These are phyloP conservation scores for Drosophila kambysellisi DNA, from an alignment of 2,888 invertebrate genomes.

Conservation along the genomic window DNA sequence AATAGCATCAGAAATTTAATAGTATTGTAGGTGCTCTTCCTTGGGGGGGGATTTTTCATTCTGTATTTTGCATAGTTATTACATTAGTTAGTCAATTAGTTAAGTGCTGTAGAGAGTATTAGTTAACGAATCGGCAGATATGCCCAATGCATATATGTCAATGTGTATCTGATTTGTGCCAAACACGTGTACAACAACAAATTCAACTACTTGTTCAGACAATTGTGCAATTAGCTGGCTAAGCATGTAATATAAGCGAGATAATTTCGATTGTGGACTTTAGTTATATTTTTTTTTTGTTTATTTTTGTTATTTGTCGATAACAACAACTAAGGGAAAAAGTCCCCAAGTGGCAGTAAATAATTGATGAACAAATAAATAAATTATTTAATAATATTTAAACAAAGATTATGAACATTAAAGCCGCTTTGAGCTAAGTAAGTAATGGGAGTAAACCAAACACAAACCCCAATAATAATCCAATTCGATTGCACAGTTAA, in stretches of 20 bases:
- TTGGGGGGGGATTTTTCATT: constrained; percentile 46
- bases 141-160: not conserved
- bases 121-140: constrained; percentile 12
- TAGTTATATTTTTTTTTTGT: constrained; percentile 7
- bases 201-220: constrained; percentile 3
- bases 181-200: constrained; percentile 28
- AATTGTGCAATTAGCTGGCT: constrained; percentile 42
- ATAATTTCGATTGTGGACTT: constrained; percentile 42
- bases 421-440: constrained; percentile 26
- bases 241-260: constrained; percentile 22
- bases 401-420: constrained; percentile 57
- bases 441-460: not conserved
- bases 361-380: constrained; percentile 51
- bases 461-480: not conserved
- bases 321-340: constrained; percentile 34
- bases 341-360: constrained; percentile 38
- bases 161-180: constrained; percentile 22
- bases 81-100: constrained; percentile 18
- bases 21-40: constrained; percentile 15
- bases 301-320: constrained; percentile 19
- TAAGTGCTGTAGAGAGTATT: constrained; percentile 2
- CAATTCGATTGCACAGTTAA: not conserved
- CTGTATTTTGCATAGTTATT: constrained; percentile 9
- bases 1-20: constrained; percentile 22
- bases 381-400: constrained; percentile 56